Base-by-base conservation (phyloP, 2,113 vertebrate species). In the Xenus cinereus region DNA sequence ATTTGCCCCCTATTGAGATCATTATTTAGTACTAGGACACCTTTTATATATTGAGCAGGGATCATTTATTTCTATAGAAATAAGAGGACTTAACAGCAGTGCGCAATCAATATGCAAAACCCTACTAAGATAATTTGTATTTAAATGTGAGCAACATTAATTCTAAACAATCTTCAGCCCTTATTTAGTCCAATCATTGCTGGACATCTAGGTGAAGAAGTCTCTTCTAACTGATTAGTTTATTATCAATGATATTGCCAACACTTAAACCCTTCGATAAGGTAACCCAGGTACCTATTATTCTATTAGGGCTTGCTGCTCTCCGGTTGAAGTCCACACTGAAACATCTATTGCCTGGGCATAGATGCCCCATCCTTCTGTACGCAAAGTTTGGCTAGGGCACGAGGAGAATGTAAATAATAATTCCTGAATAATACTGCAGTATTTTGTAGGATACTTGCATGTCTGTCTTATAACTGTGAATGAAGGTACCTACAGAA, bases 31-130 rank as follows among this genome's bases (percentile, higher is more conserved):
- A 95, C 71, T 92, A 87, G 87, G 97, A 79, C 76, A 91, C 87
- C 95, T 97, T 87, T 95, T 97, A 93, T 96, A 95, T 92, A 82
- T 91, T 95, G 90, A 96, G 91, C 94, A 88, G 81, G 76, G 96
- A 98, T 97, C 66, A 96, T 93, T 97, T 98, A 96, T 96, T 97
- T 98, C 98, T 98, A 94, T 87, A 90, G 95, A 93, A 97, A 93
- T 74, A 89, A 86, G 78, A 96, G 48, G 67, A 63, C 75, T 92
- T 88, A 93, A 89, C 88, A 91, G 94, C 94, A 96, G 88, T 87
- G 77, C 80, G 73, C 46, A 94, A 95, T 97, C 86, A 90, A 85
- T 84, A 75, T 89, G 75, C 83, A 96, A 94, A 97, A 93, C 79
- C 75, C 71, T 92, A 41, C 91, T 68, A 93, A 83, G 86, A 93